Conservation (phyloP, 2,888 invertebrate species). For the Labia minor region DNA sequence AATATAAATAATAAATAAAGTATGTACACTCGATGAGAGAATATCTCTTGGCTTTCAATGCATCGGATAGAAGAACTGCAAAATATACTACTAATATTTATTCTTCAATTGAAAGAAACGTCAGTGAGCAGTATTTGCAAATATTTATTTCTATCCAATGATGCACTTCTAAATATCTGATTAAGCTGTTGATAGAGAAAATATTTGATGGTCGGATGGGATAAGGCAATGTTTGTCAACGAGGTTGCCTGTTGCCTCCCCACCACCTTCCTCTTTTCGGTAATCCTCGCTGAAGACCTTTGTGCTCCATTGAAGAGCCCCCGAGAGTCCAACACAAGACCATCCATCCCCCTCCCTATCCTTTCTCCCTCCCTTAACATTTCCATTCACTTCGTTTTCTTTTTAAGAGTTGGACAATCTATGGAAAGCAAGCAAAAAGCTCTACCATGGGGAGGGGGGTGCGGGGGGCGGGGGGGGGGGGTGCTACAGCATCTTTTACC, state of each 20-base stretch:
- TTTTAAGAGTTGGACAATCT: not conserved
- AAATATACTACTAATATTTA: not conserved
- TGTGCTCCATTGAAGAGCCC: not conserved
- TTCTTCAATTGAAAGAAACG: not conserved
- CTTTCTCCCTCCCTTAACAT: not conserved
- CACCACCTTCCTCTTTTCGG: not conserved
- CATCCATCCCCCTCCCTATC: not conserved
- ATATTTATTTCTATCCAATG: not conserved
- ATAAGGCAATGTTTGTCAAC: slow-evolving; percentile 5
- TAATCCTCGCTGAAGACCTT: not conserved
- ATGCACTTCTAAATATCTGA: not conserved
- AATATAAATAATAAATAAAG: no score
- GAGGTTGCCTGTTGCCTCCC: not conserved
- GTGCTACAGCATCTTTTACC: no score
- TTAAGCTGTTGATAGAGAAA: slow-evolving; percentile 8
- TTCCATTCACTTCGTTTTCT: not conserved
- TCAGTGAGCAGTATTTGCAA: not conserved
- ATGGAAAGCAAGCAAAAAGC: not conserved
- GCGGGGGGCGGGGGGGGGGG: no score
- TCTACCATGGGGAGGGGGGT: no score
- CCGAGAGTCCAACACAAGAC: not conserved
- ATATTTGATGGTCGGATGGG: slow-evolving; percentile 2
- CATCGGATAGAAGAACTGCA: no score
- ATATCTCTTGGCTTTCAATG: no score
- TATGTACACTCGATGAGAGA: no score